These are phyloP conservation scores for Pogonocherus hispidulus DNA, from an alignment of 2,888 invertebrate genomes.

Conservation along the genomic window DNA sequence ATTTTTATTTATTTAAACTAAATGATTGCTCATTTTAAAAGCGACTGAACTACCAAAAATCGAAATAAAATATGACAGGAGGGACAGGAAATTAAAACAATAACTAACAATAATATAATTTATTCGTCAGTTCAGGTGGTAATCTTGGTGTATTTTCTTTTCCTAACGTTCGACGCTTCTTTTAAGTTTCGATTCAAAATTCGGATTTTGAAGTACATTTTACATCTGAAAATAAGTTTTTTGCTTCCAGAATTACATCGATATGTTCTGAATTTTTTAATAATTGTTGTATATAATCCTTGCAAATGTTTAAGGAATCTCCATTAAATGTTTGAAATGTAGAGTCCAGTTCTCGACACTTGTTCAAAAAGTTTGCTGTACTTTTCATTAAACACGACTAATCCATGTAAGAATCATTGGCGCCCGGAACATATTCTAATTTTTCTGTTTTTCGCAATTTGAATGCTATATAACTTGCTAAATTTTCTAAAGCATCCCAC, in stretches of 20 bases:
- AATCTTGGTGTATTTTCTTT: conserved; percentile 21
- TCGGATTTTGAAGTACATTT: conserved; percentile 39
- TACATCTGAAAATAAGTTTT: conserved; percentile 39
- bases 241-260: conserved; percentile 28
- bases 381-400: conserved; percentile 43
- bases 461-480: conserved; percentile 49
- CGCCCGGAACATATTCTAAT: conserved; percentile 41
- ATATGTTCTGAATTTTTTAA: conserved; percentile 20
- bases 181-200: conserved; percentile 29
- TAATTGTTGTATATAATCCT: background rate
- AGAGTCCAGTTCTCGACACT: conserved; percentile 36
- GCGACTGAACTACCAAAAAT: too few relatives aligned
- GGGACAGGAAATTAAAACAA: too few relatives aligned
- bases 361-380: conserved; percentile 34
- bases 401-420: conserved; percentile 39
- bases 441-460: conserved; percentile 44
- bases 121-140: too few relatives aligned
- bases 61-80: too few relatives aligned
- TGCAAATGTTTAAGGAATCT: conserved; percentile 27
- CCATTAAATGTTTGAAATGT: conserved; percentile 38
- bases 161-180: conserved; percentile 28
- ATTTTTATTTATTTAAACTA: too few relatives aligned
- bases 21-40: too few relatives aligned
- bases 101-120: too few relatives aligned
- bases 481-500: conserved; percentile 51